These are phyloP conservation scores for Campaea margaritaria DNA, from an alignment of 2,888 invertebrate species.

Conservation along the genomic window DNA sequence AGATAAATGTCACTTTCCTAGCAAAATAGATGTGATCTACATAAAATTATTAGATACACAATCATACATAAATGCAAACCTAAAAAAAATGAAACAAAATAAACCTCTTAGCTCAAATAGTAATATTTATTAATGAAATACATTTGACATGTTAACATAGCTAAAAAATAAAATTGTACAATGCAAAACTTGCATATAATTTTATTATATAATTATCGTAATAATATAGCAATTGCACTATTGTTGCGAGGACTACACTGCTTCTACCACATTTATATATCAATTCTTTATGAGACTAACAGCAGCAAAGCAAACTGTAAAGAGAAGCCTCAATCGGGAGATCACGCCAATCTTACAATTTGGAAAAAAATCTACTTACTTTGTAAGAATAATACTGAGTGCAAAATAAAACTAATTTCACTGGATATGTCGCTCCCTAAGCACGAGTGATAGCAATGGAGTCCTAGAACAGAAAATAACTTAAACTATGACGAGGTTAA, in stretches of 20 bases:
- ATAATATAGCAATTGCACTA: constrained; percentile 81
- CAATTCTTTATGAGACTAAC: constrained; percentile 67
- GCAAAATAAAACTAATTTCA: constrained; percentile 78
- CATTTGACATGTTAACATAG: constrained; percentile 79
- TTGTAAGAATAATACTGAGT: constrained; percentile 78
- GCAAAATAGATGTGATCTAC: constrained; percentile 45
- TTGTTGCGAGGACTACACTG: constrained; percentile 84
- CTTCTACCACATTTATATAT: constrained; percentile 73
- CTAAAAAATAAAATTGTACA: constrained; percentile 84
- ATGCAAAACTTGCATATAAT: constrained; percentile 82
- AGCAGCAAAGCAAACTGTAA: constrained; percentile 59
- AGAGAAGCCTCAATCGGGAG: constrained; percentile 72
- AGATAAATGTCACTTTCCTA: constrained; percentile 54
- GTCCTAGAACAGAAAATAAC: constrained; percentile 62
- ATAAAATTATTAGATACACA: constrained; percentile 56
- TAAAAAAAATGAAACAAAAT: constrained; percentile 72
- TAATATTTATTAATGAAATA: constrained; percentile 81
- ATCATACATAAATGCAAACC: constrained; percentile 69
- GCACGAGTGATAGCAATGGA: constrained; percentile 62
- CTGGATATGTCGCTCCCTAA: constrained; percentile 61
- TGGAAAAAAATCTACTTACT: constrained; percentile 71
- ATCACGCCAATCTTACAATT: constrained; percentile 74
- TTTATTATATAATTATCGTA: constrained; percentile 72
- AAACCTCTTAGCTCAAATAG: constrained; percentile 77
- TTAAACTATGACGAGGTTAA: constrained; percentile 64